Evolutionary conservation across 2,797 vertebrate species (phyloP), one percentile per base, ranked within the genome.

Genomic region (Cuniculus paca): DNA sequence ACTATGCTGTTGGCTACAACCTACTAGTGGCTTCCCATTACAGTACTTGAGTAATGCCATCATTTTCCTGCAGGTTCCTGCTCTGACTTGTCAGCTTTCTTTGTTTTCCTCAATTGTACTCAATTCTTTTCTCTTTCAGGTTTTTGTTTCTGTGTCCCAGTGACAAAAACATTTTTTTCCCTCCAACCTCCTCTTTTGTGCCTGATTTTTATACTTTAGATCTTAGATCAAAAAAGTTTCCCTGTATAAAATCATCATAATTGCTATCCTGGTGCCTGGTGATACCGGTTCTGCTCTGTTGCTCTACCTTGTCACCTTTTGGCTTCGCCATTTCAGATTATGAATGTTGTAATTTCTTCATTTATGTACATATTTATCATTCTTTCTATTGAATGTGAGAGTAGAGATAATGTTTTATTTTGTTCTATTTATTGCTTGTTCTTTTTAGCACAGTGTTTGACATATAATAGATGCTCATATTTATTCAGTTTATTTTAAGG

Each of bases 371-470:
- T 70, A 24, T 87, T 48, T 92, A 50, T 88, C 31, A 61, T 22
- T 60, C 26, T 92, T 31, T 54, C n/a, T 92, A 52, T 36, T 28
- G 58, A 28, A 45, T 88, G 8, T 93, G 60, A 91, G 28, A 28
- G 13, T 39, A 89, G 77, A 22, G 52, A 26, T 70, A 28, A 50
- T 68, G 1, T 68, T 68, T 17, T 95, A 8, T 84, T 75, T 78
- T 65, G 22, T 77, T 94, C 14, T 39, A 20, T 75, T 75, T 61
- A 63, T 87, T 90, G 31, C n/a, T 94, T 74, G 56, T 70, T 61
- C 24, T 81, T 85, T 54, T 87, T 86, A 83, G 61, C 16, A 34
- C 22, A 85, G 65, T 94, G 89, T 19, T 95, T 92, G 85, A 70
- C 52, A 60, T 79, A 61, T 89, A 83, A 56, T 48, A 58, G n/a